These are phyloP conservation scores for Gnathonemus longibarbis DNA, from an alignment of 2,113 vertebrate species.

Conservation along the genomic window DNA sequence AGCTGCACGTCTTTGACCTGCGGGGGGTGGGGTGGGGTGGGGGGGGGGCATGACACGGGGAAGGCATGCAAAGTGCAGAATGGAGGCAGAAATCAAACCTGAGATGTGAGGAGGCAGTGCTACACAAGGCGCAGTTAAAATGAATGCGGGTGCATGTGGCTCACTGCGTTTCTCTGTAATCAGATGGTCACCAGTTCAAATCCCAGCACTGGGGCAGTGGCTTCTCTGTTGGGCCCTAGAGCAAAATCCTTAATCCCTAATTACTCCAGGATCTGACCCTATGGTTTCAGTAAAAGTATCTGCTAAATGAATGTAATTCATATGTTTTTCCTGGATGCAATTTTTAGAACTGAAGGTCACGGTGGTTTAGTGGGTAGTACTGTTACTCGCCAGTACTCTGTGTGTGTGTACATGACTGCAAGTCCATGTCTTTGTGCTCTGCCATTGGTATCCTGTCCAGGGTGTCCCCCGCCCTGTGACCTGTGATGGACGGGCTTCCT, in stretches of 20 bases:
- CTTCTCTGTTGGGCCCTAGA: background rate
- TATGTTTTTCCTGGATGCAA: background rate
- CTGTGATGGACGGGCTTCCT: too few species aligned
- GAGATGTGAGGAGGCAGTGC: background rate
- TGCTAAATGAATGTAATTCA: background rate
- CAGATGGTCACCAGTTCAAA: background rate
- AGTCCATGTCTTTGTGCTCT: background rate
- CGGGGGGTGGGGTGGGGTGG: background rate
- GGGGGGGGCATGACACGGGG: background rate
- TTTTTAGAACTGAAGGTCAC: background rate
- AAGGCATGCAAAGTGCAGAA: background rate
- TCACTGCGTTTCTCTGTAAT: background rate
- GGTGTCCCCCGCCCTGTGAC: background rate
- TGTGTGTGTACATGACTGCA: background rate
- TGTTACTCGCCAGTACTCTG: background rate
- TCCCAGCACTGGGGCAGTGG: background rate
- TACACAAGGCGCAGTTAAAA: background rate
- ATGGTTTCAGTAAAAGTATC: background rate
- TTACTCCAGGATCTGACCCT: background rate
- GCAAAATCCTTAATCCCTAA: background rate
- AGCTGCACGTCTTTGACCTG: background rate
- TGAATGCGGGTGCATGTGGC: background rate
- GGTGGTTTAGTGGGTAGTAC: background rate
- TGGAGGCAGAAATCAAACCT: background rate
- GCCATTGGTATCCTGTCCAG: background rate